phyloP scores from a whole-genome alignment of 1,140 invertebrate species.

The Eumaeus atala region DNA sequence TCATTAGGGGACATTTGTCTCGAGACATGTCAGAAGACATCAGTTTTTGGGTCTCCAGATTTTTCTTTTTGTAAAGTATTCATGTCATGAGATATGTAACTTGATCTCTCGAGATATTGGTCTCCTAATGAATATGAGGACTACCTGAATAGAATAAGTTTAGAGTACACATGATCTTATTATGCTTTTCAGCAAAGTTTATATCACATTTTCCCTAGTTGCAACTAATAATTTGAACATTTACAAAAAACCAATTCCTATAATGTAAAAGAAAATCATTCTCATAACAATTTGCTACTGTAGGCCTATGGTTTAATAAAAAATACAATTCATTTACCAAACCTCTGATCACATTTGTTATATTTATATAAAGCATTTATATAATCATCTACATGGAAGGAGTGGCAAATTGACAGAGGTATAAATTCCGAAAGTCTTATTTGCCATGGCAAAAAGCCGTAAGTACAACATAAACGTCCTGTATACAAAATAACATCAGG shows the following conservation, averaged over 20 bases:
- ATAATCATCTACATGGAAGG: conserved; percentile 74
- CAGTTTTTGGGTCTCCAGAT: too few species aligned
- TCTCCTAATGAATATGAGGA: too few species aligned
- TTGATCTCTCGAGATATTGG: too few species aligned
- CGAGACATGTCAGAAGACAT: too few species aligned
- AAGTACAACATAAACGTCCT: conserved; percentile 75
- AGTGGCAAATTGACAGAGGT: conserved; percentile 74
- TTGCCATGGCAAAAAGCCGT: conserved; percentile 82
- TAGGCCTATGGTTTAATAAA: conserved; percentile 21
- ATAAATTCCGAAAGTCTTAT: conserved; percentile 81
- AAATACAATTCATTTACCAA: conserved; percentile 75
- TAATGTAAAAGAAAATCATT: background rate
- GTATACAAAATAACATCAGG: conserved; percentile 80
- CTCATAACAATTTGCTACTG: conserved; percentile 20
- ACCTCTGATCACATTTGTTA: conserved; percentile 80
- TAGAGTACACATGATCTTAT: too few species aligned
- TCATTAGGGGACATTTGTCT: too few species aligned
- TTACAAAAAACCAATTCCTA: background rate
- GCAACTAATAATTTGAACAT: conserved; percentile 7
- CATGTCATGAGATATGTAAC: too few species aligned
- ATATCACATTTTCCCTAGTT: conserved; percentile 3
- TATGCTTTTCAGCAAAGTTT: background rate
- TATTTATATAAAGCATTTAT: conserved; percentile 75
- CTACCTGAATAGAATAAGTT: too few species aligned
- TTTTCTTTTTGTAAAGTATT: too few species aligned